Evolutionary conservation across 37 sponge, comb jelly and placozoan genomes (phyloP).

Genomic region (Beroe forskalii): DNA sequence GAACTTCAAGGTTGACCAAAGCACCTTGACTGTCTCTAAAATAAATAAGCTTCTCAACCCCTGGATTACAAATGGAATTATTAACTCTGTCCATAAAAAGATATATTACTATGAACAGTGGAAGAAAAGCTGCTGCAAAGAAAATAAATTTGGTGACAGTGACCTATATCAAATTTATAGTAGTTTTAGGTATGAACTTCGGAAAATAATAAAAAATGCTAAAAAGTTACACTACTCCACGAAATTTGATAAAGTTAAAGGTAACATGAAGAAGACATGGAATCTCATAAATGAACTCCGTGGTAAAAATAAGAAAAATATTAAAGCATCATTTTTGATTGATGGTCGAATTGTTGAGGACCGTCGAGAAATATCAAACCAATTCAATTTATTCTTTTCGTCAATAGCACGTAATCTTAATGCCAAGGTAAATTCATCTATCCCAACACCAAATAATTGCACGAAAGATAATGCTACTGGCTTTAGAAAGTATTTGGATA

Average conservation of each 20-base stretch:
- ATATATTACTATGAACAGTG: not conserved
- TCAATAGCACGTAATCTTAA: not conserved
- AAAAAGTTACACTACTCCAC: not conserved
- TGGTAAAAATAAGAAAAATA: not conserved
- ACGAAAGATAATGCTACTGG: not conserved
- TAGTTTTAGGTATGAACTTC: not conserved
- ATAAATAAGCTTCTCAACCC: not conserved
- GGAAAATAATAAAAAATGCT: not conserved
- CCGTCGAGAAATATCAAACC: not conserved
- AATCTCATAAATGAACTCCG: not conserved
- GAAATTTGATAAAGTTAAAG: slow-evolving; percentile 5
- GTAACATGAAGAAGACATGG: not conserved
- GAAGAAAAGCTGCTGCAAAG: not conserved
- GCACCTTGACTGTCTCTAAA: not conserved
- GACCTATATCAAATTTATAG: not conserved
- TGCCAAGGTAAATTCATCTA: not conserved
- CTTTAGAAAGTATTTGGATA: not conserved
- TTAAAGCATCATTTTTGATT: not conserved
- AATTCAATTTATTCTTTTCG: not conserved
- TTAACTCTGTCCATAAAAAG: not conserved
- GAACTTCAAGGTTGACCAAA: not conserved
- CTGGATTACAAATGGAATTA: not conserved
- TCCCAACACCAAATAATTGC: not conserved
- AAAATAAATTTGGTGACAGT: not conserved
- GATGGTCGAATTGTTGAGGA: not conserved